Evolutionary conservation across 2,888 invertebrate genomes (phyloP).

Genomic region (Glyphotaelius pellucidus): DNA sequence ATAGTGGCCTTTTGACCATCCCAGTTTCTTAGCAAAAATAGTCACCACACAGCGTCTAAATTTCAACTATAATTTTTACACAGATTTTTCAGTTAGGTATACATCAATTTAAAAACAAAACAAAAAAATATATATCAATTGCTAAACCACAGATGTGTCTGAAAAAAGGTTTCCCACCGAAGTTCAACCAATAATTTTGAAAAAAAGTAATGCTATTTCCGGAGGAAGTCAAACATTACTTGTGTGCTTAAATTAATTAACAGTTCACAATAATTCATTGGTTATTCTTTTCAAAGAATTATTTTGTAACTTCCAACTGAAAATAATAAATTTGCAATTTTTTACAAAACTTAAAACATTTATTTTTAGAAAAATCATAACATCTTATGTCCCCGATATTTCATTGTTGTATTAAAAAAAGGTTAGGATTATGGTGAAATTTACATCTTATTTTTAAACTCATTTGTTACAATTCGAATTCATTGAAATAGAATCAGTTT

Average conservation of each 20-base stretch:
- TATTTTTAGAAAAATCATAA: not conserved
- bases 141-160: not conserved
- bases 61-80: not conserved
- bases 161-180: not conserved
- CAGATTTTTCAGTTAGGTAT: too few relatives aligned
- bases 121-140: not conserved
- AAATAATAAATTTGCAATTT: not conserved
- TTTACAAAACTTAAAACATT: not conserved
- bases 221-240: not conserved
- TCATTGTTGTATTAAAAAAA: not conserved
- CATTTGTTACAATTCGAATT: not conserved
- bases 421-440: not conserved
- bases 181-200: not conserved
- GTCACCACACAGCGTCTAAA: not conserved
- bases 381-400: not conserved
- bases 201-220: not conserved
- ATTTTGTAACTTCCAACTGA: not conserved
- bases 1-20: not conserved
- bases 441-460: not conserved
- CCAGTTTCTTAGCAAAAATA: not conserved
- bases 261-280: not conserved
- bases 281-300: not conserved
- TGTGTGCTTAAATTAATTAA: not conserved
- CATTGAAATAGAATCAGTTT: not conserved
- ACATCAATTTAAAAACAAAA: too few relatives aligned